Percentiles rank a stretch among this genome's conserved stretches.
Evolutionary conservation across 2,797 vertebrate species (phyloP).

Genomic region (Gymnothorax reevesii): DNA sequence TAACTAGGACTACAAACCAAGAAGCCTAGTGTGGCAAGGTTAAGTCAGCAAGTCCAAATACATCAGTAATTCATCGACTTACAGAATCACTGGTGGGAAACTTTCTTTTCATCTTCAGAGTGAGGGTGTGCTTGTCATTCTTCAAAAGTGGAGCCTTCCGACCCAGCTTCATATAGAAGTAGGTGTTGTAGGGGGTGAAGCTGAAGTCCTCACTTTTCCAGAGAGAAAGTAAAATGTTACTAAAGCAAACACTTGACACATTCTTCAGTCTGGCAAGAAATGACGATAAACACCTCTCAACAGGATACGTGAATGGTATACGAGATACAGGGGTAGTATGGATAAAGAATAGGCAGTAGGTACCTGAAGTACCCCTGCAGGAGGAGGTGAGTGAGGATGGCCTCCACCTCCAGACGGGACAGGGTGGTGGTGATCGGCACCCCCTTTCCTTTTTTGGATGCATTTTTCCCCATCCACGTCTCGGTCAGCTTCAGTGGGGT

Average conservation of each 20-base stretch:
- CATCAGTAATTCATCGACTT: slow-evolving; percentile 44
- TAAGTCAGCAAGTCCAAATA: not conserved
- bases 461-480: slow-evolving; percentile 87
- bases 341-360: not conserved
- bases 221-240: not conserved
- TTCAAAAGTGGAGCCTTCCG: slow-evolving; percentile 82
- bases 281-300: too few species aligned
- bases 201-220: slow-evolving; percentile 88
- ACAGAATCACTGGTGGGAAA: slow-evolving; percentile 38
- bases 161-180: slow-evolving; percentile 89
- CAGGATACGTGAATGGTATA: not conserved
- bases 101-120: slow-evolving; percentile 70
- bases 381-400: slow-evolving; percentile 80
- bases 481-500: slow-evolving; percentile 92
- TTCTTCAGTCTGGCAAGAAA: too few species aligned
- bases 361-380: slow-evolving; percentile 88
- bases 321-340: not conserved
- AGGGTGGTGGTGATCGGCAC: slow-evolving; percentile 73
- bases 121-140: slow-evolving; percentile 70
- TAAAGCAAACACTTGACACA: too few species aligned
- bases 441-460: slow-evolving; percentile 79
- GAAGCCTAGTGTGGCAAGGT: too few species aligned
- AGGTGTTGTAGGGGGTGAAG: slow-evolving; percentile 94
- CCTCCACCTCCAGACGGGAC: slow-evolving; percentile 79
- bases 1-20: not conserved